Conservation (phyloP, 2,113 vertebrate genomes). For the Artemisiospiza belli region DNA sequence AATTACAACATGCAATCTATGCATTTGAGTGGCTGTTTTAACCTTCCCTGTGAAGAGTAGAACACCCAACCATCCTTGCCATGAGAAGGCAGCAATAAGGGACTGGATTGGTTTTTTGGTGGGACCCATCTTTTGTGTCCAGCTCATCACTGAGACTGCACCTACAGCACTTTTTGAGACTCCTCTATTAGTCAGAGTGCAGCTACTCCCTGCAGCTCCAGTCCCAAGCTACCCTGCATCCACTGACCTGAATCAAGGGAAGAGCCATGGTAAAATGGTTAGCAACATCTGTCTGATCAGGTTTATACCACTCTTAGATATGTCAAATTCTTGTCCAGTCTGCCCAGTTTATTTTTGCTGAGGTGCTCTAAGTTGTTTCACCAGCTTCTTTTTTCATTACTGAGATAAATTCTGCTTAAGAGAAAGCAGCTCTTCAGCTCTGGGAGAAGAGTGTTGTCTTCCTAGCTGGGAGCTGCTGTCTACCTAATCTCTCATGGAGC, state of each 20-base stretch:
- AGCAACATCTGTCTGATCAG: not conserved
- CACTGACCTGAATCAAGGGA: not conserved
- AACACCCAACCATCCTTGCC: not conserved
- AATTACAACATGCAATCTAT: not conserved
- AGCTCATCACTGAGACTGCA: not conserved
- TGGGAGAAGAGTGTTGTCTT: not conserved
- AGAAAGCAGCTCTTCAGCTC: not conserved
- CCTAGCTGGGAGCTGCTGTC: not conserved
- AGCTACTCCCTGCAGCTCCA: not conserved
- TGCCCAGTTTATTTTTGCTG: not conserved
- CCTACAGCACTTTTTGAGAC: rapidly evolving
- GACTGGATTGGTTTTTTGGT: not conserved
- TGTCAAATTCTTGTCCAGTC: not conserved
- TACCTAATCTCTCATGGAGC: not conserved
- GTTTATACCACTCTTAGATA: too few species aligned
- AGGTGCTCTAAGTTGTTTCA: not conserved
- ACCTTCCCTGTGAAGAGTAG: not conserved
- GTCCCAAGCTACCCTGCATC: not conserved
- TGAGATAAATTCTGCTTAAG: not conserved
- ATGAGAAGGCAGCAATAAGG: not conserved
- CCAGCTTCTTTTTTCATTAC: not conserved
- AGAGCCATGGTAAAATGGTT: not conserved
- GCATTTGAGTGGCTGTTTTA: not conserved
- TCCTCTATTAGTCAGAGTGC: not conserved
- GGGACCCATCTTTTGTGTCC: not conserved